phyloP scores from a whole-genome alignment of 2,888 invertebrate species.

The Podabrus alpinus region DNA sequence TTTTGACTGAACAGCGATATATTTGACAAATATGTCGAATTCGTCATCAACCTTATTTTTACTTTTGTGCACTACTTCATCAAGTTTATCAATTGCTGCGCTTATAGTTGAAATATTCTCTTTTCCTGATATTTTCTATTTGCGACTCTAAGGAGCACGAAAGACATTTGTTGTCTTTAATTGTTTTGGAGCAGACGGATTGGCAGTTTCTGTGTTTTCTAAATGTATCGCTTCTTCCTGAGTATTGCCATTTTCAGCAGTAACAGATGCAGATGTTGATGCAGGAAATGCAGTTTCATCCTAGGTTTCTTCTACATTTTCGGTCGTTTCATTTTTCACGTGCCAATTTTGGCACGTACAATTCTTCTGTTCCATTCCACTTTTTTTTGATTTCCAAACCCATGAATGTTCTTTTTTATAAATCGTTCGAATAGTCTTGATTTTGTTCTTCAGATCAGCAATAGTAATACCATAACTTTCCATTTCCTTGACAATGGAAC shows the following conservation, averaged over 20 bases:
- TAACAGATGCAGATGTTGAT: conserved; percentile 13
- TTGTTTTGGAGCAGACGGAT: conserved; percentile 22
- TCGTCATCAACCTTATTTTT: conserved; percentile 23
- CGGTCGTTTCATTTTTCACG: too few relatives aligned
- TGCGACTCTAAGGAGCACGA: conserved; percentile 24
- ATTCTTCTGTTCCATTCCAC: too few relatives aligned
- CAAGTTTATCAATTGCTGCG: conserved; percentile 28
- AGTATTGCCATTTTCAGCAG: conserved; percentile 9
- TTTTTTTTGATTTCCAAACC: too few relatives aligned
- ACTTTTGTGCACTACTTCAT: conserved; percentile 27
- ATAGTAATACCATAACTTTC: too few relatives aligned
- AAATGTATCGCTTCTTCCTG: conserved; percentile 5
- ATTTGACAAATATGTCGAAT: conserved; percentile 28
- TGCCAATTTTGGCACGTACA: too few relatives aligned
- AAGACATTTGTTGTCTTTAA: conserved; percentile 22
- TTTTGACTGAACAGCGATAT: neutral
- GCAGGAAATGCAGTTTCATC: conserved; percentile 19
- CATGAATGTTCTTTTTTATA: too few relatives aligned
- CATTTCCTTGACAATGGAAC: too few relatives aligned
- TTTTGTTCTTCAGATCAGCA: too few relatives aligned
- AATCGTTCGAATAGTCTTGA: too few relatives aligned
- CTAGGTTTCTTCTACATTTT: too few relatives aligned
- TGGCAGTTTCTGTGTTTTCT: conserved; percentile 19
- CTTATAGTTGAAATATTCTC: conserved; percentile 29
- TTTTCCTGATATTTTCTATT: conserved; percentile 24